These are phyloP conservation scores for Orientallactaga bullata DNA, from an alignment of 2,113 vertebrate species.

Conservation along the genomic window DNA sequence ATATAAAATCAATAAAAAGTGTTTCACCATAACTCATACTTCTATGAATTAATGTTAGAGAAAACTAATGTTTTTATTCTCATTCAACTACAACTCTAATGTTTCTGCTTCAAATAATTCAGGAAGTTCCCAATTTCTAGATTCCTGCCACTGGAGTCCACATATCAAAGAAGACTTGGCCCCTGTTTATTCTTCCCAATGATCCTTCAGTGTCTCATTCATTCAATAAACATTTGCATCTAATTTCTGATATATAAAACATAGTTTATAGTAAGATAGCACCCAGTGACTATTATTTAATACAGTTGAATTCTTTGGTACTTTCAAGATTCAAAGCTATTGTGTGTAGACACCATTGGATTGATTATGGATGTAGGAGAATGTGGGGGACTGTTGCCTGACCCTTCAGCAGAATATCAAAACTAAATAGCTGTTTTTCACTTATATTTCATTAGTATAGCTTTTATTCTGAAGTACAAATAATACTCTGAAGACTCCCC, in stretches of 20 bases:
- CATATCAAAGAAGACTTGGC: neutral
- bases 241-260: neutral
- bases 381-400: neutral
- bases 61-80: neutral
- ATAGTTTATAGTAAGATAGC: neutral
- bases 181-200: neutral
- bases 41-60: neutral
- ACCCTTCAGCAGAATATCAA: neutral
- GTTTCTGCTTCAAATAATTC: slow-evolving; percentile 26
- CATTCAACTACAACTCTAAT: neutral
- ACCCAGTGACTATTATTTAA: neutral
- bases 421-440: neutral
- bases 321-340: neutral
- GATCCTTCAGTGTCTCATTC: neutral
- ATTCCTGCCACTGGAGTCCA: neutral
- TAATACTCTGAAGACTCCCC: too few relatives aligned
- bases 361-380: neutral
- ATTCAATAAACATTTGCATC: neutral
- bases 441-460: neutral
- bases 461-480: neutral
- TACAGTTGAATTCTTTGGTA: neutral
- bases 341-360: neutral
- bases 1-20: neutral
- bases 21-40: neutral
- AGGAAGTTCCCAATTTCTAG: neutral